These are phyloP conservation scores for Drosophila navojoa DNA, from an alignment of 1,140 invertebrate species.

Conservation along the genomic window DNA sequence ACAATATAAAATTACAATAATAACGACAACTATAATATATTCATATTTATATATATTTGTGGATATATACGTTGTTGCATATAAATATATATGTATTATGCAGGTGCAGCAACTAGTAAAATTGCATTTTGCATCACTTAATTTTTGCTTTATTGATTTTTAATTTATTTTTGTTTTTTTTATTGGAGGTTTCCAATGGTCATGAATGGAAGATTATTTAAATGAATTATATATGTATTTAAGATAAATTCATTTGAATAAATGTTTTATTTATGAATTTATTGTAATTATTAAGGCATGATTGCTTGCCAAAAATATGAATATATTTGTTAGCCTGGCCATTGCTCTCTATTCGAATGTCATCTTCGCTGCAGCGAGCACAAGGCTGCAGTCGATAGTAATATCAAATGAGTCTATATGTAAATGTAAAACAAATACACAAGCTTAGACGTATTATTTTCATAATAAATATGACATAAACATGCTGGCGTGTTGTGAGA, in stretches of 20 bases:
- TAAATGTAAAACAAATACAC: too few relatives aligned
- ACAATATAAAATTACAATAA: slow-evolving; percentile 63
- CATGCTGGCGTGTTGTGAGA: too few relatives aligned
- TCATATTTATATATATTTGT: slow-evolving; percentile 37
- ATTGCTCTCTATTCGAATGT: too few relatives aligned
- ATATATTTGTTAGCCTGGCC: too few relatives aligned
- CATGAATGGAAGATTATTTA: slow-evolving; percentile 15
- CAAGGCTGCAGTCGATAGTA: too few relatives aligned
- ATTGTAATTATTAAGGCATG: too few relatives aligned
- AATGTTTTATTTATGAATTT: too few relatives aligned
- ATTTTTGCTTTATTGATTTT: slow-evolving; percentile 25
- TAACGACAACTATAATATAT: slow-evolving; percentile 58
- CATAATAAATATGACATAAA: too few relatives aligned
- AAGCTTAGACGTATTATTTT: too few relatives aligned
- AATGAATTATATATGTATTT: not conserved
- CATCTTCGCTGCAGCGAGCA: too few relatives aligned
- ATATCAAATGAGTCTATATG: too few relatives aligned
- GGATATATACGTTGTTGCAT: slow-evolving; percentile 38
- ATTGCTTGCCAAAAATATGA: too few relatives aligned
- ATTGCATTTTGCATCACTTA: slow-evolving; percentile 52
- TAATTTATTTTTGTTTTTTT: slow-evolving; percentile 11
- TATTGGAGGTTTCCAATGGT: slow-evolving; percentile 23
- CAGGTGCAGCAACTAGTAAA: slow-evolving; percentile 60
- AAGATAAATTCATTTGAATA: not conserved
- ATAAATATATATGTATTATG: slow-evolving; percentile 27